Conservation (phyloP, 2,888 invertebrate species). For the Chelonus formosanus region DNA sequence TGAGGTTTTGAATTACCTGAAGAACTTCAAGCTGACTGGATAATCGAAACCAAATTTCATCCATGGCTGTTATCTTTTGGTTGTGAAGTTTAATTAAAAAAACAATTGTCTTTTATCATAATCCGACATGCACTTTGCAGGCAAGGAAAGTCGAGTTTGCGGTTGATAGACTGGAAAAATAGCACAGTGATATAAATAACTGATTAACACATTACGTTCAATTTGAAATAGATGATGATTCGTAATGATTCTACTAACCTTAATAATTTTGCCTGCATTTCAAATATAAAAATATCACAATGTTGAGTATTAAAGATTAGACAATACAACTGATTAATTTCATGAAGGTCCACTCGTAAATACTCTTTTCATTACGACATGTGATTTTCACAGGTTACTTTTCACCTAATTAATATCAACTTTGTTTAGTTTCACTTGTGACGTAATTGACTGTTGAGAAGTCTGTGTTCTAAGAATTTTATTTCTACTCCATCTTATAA, state of each 20-base stretch:
- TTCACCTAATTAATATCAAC: neutral
- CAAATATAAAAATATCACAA: neutral
- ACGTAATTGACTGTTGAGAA: slow-evolving; percentile 42
- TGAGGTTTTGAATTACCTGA: slow-evolving; percentile 51
- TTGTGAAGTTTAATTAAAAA: neutral
- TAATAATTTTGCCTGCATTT: neutral
- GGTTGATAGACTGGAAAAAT: slow-evolving; percentile 49
- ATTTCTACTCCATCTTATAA: slow-evolving; percentile 12
- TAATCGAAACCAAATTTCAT: slow-evolving; percentile 59
- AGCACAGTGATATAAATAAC: slow-evolving; percentile 60
- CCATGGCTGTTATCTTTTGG: slow-evolving; percentile 49
- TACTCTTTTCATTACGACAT: neutral
- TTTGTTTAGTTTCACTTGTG: slow-evolving; percentile 32
- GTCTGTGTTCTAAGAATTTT: slow-evolving; percentile 24
- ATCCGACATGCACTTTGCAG: slow-evolving; percentile 28
- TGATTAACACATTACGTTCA: slow-evolving; percentile 56
- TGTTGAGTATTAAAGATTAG: neutral
- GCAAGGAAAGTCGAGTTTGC: slow-evolving; percentile 26
- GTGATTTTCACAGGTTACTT: slow-evolving; percentile 1
- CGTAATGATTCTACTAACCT: slow-evolving; percentile 1
- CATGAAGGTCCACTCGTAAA: neutral
- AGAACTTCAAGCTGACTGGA: slow-evolving; percentile 57
- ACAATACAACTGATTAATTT: neutral
- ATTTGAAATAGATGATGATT: slow-evolving; percentile 58
- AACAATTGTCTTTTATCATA: slow-evolving; percentile 28